A percentile compares a stretch with the other conserved stretches of the same genome.
phyloP scores from a whole-genome alignment of 1,140 invertebrate species.

The Leucophenga varia region DNA sequence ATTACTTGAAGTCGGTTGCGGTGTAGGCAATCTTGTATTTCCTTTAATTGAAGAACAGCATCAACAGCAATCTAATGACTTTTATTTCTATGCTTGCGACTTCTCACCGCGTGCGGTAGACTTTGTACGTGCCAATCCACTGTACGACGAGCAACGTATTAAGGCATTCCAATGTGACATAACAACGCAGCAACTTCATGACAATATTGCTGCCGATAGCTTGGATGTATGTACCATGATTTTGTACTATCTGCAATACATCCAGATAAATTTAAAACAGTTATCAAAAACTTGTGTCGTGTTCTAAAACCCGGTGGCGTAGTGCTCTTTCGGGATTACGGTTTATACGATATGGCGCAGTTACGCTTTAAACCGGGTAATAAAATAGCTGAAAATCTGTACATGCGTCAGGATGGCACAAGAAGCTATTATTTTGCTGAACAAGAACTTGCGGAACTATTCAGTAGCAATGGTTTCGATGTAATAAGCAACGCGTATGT shows the following conservation, averaged over 20 bases:
- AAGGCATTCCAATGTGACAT: conserved; percentile 77
- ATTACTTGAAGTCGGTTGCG: conserved; percentile 89
- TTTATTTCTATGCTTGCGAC: conserved; percentile 87
- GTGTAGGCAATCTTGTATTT: conserved; percentile 96
- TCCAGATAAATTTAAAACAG: conserved; percentile 76
- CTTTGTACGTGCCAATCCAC: conserved; percentile 72
- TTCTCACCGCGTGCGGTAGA: conserved; percentile 89
- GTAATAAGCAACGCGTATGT: conserved; percentile 72
- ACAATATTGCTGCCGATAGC: conserved; percentile 58
- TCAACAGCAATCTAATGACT: conserved; percentile 41
- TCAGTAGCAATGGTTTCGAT: conserved; percentile 70
- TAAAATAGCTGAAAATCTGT: conserved; percentile 93
- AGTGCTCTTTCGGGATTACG: conserved; percentile 94
- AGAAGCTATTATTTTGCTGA: conserved; percentile 81
- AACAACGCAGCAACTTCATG: conserved; percentile 64
- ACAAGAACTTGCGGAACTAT: conserved; percentile 63
- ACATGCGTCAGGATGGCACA: conserved; percentile 96
- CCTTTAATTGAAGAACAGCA: conserved; percentile 82
- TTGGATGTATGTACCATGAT: conserved; percentile 90
- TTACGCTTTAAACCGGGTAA: conserved; percentile 88
- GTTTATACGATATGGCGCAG: conserved; percentile 97
- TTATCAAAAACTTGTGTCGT: conserved; percentile 69
- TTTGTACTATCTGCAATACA: conserved; percentile 95
- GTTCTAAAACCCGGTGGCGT: conserved; percentile 79
- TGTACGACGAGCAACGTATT: conserved; percentile 60